A percentile compares a stretch with the other conserved stretches of the same genome.
phyloP scores from a whole-genome alignment of 2,797 vertebrate species.

The Glossophaga mutica region DNA sequence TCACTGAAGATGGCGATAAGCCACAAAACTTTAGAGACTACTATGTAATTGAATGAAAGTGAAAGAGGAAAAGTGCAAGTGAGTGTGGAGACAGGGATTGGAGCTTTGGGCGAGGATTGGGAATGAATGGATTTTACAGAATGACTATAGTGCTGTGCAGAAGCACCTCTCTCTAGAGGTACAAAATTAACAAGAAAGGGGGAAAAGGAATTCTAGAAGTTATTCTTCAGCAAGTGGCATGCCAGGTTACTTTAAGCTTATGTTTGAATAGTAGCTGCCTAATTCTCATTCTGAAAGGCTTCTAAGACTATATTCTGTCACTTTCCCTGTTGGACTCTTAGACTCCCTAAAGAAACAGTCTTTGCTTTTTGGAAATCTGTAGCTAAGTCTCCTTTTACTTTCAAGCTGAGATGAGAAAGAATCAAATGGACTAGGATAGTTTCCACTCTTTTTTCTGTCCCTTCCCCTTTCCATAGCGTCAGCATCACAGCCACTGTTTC shows the following conservation, averaged over 20 bases:
- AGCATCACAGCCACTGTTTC: not conserved
- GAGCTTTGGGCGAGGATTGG: not conserved
- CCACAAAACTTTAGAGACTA: not conserved
- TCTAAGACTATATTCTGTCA: not conserved
- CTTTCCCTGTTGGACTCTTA: not conserved
- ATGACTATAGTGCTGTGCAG: not conserved
- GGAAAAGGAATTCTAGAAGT: not conserved
- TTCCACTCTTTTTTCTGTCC: not conserved
- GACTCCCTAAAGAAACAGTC: not conserved
- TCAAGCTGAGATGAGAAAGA: constrained; percentile 11
- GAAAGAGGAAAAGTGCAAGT: not conserved
- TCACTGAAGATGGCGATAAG: not conserved
- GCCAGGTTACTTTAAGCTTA: not conserved
- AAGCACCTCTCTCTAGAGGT: not conserved
- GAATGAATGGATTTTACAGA: not conserved
- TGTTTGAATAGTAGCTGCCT: not conserved
- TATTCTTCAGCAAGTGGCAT: not conserved
- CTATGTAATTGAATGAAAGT: not conserved
- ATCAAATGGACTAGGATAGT: not conserved
- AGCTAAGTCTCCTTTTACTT: not conserved
- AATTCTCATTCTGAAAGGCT: not conserved
- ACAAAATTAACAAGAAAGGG: not conserved
- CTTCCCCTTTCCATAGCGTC: not conserved
- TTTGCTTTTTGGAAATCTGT: constrained; percentile 35
- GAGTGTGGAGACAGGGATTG: not conserved